A percentile compares a stretch with the other conserved stretches of the same genome.
Conservation (phyloP, 2,113 vertebrate species). For the Hippoglossus stenolepis region DNA sequence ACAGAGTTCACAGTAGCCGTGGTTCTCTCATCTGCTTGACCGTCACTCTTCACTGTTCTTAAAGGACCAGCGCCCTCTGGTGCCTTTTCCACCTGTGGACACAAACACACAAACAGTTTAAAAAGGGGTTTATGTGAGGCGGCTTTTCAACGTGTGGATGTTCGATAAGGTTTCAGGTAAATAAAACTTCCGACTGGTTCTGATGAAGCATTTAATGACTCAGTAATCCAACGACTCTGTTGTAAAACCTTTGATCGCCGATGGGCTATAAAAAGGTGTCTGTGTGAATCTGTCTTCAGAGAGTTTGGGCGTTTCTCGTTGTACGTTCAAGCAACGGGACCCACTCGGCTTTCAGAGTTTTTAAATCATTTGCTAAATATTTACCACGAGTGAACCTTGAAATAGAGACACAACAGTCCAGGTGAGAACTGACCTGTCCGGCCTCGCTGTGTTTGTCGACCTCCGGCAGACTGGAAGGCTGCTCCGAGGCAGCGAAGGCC, state of each 20-base stretch:
- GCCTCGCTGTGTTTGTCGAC: conserved; percentile 88
- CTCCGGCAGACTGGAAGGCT: conserved; percentile 88
- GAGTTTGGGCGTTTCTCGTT: too few relatives aligned
- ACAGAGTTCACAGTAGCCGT: conserved; percentile 87
- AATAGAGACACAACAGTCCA: too few relatives aligned
- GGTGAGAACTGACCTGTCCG: conserved; percentile 76
- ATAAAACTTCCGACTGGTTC: background rate
- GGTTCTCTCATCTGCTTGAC: conserved; percentile 90
- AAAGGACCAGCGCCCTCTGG: conserved; percentile 87
- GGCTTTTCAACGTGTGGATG: too few relatives aligned
- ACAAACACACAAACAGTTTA: background rate
- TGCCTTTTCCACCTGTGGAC: conserved; percentile 87
- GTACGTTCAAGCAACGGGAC: too few relatives aligned
- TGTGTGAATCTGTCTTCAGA: too few relatives aligned
- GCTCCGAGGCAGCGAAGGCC: conserved; percentile 89
- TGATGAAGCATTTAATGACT: background rate
- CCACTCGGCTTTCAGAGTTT: too few relatives aligned
- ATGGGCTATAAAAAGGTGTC: too few relatives aligned
- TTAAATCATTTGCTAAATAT: background rate
- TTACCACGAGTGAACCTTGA: background rate
- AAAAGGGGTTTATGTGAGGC: background rate
- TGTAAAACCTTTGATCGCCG: too few relatives aligned
- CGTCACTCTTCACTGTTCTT: conserved; percentile 91
- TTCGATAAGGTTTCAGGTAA: too few relatives aligned
- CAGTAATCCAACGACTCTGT: background rate